A percentile compares a stretch with the other conserved stretches of the same genome.
Conservation (phyloP, 2,888 invertebrate genomes). For the Drosophila ezoana region DNA sequence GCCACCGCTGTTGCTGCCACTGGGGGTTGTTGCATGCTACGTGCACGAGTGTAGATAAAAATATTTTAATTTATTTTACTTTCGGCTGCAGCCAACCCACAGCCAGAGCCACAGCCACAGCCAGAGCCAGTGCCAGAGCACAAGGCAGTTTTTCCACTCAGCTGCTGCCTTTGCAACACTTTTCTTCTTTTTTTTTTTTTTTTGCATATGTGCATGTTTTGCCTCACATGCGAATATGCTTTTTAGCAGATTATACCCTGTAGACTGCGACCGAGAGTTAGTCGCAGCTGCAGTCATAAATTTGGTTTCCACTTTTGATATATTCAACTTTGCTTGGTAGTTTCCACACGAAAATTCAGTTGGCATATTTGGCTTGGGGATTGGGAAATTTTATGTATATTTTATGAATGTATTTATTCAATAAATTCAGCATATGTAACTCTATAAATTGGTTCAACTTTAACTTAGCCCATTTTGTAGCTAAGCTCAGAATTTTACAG, state of each 20-base stretch:
- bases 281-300: no score
- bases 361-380: no score
- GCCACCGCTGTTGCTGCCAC: conserved; percentile 2
- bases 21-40: conserved; percentile 66
- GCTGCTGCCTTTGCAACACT: not conserved
- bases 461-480: no score
- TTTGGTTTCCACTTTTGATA: no score
- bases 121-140: conserved; percentile 5
- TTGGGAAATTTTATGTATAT: no score
- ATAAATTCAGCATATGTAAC: no score
- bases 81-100: conserved; percentile 64
- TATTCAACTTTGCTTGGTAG: no score
- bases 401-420: no score
- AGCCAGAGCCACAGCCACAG: conserved; percentile 8
- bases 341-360: no score
- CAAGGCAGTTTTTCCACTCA: conserved; percentile 2
- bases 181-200: not conserved
- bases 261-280: not conserved
- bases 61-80: conserved; percentile 79
- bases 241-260: not conserved
- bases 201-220: conserved; percentile 11
- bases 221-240: conserved; percentile 11
- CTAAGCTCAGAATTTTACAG: no score
- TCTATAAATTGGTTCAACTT: no score
- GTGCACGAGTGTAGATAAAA: conserved; percentile 78